Evolutionary conservation across 1,140 invertebrate genomes (phyloP), one percentile per base, ranked within the genome.

Genomic region (Eubasilissa regina): DNA sequence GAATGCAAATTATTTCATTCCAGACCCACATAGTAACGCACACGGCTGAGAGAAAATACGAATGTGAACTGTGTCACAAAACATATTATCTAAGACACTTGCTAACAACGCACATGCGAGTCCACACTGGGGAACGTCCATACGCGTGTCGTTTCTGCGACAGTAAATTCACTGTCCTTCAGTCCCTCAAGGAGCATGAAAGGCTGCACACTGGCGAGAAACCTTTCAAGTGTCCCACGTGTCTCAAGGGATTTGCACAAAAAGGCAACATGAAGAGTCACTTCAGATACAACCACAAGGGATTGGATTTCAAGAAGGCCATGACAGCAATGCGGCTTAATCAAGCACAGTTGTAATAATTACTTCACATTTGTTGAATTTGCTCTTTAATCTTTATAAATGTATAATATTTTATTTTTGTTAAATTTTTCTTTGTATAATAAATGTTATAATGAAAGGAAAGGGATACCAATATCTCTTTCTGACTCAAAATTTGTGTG

Each of bases 71-170:
- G 15, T 89, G 88, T 75, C 78, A 85, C 43, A 86, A 86, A 73
- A 83, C 84, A 35, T 87, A 70, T 48, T 74, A 47, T 19, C 75
- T 74, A 48, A 79, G 73, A 56, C 75, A 68, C 13, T 62, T 74
- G 68, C 85, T 83, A 80, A 84, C 43, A 3, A 76, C 72, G 3
- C 82, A 83, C 51, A 58, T 82, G 48, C 15, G 80, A 43, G 62
- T 73, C 15, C 75, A 77, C 12, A 77, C 89, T 0, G 90, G 92
- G 4, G 92, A 93, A 84, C 84, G 91, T 60, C 92, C 92, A 1
- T 93, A 84, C 58, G 66, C 82, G 17, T 86, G 84, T 76, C 55
- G 79, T n/a, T 83, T 84, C 56, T 88, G 87, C 79, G 84, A 84
- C 0, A 85, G 84, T 47, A 83, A 84, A 58, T 90, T 90, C 45